phyloP scores from a whole-genome alignment of 2,888 invertebrate species.

The Quadroppia sp. region DNA sequence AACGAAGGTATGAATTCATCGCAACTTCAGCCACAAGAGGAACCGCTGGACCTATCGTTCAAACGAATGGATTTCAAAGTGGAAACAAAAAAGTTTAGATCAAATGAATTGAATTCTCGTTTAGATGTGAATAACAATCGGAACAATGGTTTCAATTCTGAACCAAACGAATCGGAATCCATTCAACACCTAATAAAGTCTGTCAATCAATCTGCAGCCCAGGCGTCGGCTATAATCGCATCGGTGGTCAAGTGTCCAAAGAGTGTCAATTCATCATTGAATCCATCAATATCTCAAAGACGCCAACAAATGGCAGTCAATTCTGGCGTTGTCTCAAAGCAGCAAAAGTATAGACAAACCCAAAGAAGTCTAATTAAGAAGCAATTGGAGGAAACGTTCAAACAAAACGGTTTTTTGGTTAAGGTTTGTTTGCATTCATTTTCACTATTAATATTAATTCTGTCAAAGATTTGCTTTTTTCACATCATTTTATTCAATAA shows the following conservation, averaged over 20 bases:
- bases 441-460: neutral
- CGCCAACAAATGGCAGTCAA: slow-evolving; percentile 1
- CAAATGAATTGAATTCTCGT: neutral
- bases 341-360: slow-evolving; percentile 60
- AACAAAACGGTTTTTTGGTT: slow-evolving; percentile 74
- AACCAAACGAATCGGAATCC: slow-evolving; percentile 5
- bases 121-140: neutral
- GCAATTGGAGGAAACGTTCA: slow-evolving; percentile 83
- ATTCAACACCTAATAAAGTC: slow-evolving; percentile 35
- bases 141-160: neutral
- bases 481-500: too few relatives aligned
- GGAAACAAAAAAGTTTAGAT: too few relatives aligned
- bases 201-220: slow-evolving; percentile 34
- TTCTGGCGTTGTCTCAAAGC: neutral
- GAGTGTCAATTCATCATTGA: slow-evolving; percentile 2
- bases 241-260: slow-evolving; percentile 28
- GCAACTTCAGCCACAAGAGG: neutral
- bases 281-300: slow-evolving; percentile 1
- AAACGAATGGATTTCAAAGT: slow-evolving; percentile 11
- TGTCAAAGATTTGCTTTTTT: too few relatives aligned
- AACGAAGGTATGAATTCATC: neutral
- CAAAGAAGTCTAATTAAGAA: slow-evolving; percentile 64
- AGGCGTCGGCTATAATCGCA: slow-evolving; percentile 33
- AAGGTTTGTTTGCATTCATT: slow-evolving; percentile 17
- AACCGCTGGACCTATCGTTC: slow-evolving; percentile 35